These are phyloP conservation scores for Quadriops clusia DNA, from an alignment of 2,888 invertebrate genomes.

Conservation along the genomic window DNA sequence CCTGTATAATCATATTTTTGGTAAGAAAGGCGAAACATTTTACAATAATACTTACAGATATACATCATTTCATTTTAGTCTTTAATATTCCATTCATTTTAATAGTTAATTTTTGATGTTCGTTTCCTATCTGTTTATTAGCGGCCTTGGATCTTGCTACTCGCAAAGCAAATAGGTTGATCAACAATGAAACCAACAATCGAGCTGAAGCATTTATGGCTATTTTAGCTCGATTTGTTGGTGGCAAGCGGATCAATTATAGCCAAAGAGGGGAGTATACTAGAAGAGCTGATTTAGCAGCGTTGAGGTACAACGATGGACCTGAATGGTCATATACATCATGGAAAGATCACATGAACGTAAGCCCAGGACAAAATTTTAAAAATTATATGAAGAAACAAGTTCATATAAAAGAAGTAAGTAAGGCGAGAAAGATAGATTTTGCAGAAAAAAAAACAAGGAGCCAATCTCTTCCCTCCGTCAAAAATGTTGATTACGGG, in stretches of 20 bases:
- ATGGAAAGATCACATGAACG: conserved; percentile 4
- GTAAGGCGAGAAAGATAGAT: not conserved
- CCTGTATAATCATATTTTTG: conserved; percentile 5
- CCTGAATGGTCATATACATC: conserved; percentile 4
- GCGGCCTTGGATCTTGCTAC: not conserved
- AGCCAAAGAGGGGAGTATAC: conserved; percentile 19
- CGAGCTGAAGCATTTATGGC: conserved; percentile 21
- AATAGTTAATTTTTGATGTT: not conserved
- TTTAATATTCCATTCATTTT: not conserved
- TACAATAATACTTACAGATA: too few species aligned
- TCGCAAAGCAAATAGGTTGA: conserved; percentile 8
- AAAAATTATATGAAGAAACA: conserved; percentile 4
- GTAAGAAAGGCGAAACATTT: conserved; percentile 3
- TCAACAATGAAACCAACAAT: conserved; percentile 21
- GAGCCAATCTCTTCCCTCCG: not conserved
- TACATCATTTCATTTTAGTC: too few species aligned
- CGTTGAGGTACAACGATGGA: conserved; percentile 20
- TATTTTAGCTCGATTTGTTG: conserved; percentile 21
- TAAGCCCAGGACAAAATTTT: conserved; percentile 7
- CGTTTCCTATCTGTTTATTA: not conserved
- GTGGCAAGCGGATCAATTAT: conserved; percentile 24
- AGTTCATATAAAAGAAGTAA: not conserved
- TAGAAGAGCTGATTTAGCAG: conserved; percentile 22
- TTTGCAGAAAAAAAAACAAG: not conserved
- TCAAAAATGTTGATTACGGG: not conserved